Base-by-base conservation (phyloP, 2,113 vertebrate genomes). In the Tretioscincus oriximinensis region DNA sequence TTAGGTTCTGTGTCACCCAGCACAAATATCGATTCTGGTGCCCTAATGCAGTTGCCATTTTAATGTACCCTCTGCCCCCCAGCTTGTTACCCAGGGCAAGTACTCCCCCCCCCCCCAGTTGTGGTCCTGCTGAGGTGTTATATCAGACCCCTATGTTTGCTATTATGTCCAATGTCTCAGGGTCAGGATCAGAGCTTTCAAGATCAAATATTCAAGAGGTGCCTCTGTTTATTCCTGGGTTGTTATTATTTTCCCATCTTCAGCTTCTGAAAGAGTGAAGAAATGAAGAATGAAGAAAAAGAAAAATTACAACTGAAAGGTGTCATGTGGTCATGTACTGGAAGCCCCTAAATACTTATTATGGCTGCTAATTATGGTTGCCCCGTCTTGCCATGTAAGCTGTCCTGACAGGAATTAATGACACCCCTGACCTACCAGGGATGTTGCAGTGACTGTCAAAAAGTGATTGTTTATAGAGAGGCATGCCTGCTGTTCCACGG, bases 401-500 rank as follows among this genome's bases (percentile, higher is more conserved):
- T 70, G 47, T 82, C 41, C 73, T 82, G 73, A 35, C 54, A 76
- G 65, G 80, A 82, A 82, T 70, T 82, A 82, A 82, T 70, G 66
- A 70, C 73, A 81, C 67, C 54, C 4, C 22, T 82, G 73, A 76
- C 73, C 80, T 69, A 76, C 65, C 66, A 61, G 61, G 63, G 72
- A 51, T 63, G 70, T 49, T 76, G 31, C 7, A 35, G 65, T 18
- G 41, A 69, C 54, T 76, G 73, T 82, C 73, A 76, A 82, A 61
- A 70, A 82, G n/a, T 63, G 41, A 70, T 82, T 82, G 65, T 76
- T 82, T 76, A 70, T 76, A 82, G 11, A 69, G 80, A 63, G 51
- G 65, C 35, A 2, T 76, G 29, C 51, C 68, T 84, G 92, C 87
- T 90, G 82, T 84, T 88, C 82, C 84, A 90, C 80, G 78, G 18